Base-by-base conservation (phyloP, 2,888 invertebrate genomes). In the Drosophila suboccidentalis region DNA sequence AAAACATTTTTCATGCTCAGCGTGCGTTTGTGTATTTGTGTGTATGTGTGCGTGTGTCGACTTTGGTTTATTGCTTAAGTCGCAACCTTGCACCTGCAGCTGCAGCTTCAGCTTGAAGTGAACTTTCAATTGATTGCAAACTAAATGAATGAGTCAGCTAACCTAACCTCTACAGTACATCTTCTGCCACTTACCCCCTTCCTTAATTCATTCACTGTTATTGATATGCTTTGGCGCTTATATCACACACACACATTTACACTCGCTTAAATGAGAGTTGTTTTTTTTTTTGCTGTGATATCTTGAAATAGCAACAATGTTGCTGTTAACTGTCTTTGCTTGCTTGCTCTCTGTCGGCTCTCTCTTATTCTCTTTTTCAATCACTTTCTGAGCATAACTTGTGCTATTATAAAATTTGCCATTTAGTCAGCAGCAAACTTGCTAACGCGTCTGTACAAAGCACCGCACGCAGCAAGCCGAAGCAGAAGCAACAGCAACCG, bases 351-450 rank as follows among this genome's bases (percentile, higher is more conserved):
- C 22, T 26, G 13, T 13, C 11, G 4, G 11, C 41, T 66, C 60
- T 60, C 38, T 39, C 36, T 15, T 15, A 8, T 22, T 47, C 49
- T 34, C 19, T 22, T 36, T 15, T 39, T 44, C 57, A 41, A 44
- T 57, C 36, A 62, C 43, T 59, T n/a, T 57, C 58, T 57, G 69
- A 64, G 64, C 69, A 69, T 44, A 60, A 61, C 51, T 54, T 59
- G 60, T 36, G 69, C 62, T 76, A 59, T 68, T 64, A 74, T 70
- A 72, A 70, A 80, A 67, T 76, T 87, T 81, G 80, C 82, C 82
- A 84, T 89, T 90, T 84, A 88, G 90, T 90, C 80, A 78, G 84
- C 88, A 87, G 85, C 81, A 87, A 90, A 89, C 89, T 86, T 80
- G 90, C 90, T 89, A 87, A 87, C 86, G 88, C 86, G 85, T 81